These are phyloP conservation scores for Menura novaehollandiae DNA, from an alignment of 2,113 vertebrate species.

Conservation along the genomic window DNA sequence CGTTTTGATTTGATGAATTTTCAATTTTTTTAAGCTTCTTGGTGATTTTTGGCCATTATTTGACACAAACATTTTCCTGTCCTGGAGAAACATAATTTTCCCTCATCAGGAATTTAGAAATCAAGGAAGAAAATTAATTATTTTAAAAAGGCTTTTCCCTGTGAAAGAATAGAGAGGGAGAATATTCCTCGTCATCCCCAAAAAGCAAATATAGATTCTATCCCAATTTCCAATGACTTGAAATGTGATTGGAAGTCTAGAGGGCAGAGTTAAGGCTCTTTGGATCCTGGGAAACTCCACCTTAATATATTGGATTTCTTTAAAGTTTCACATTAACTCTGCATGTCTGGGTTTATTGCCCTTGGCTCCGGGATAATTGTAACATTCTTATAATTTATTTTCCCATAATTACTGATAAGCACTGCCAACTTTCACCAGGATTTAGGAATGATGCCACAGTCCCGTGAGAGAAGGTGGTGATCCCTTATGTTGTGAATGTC, in stretches of 20 bases:
- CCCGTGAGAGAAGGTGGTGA: neutral
- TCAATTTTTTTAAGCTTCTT: neutral
- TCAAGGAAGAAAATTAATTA: neutral
- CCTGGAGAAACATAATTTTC: neutral
- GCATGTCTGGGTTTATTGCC: constrained; percentile 3
- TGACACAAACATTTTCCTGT: neutral
- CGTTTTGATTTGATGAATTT: neutral
- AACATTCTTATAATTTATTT: constrained; percentile 20
- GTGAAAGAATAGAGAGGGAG: neutral
- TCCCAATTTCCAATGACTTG: neutral
- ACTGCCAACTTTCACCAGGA: neutral
- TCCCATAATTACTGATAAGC: neutral
- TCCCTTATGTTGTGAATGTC: neutral
- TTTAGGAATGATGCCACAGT: neutral
- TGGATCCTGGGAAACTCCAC: neutral
- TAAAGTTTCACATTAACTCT: constrained; percentile 3
- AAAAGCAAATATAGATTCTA: neutral
- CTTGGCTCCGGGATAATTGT: constrained; percentile 17
- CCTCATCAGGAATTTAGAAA: neutral
- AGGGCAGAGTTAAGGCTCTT: neutral
- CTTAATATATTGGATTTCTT: neutral
- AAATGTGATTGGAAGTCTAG: neutral
- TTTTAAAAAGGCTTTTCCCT: neutral
- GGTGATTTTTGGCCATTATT: neutral
- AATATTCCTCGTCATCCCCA: neutral